Evolutionary conservation across 2,888 invertebrate genomes (phyloP).

Genomic region (Chloromyia formosa): DNA sequence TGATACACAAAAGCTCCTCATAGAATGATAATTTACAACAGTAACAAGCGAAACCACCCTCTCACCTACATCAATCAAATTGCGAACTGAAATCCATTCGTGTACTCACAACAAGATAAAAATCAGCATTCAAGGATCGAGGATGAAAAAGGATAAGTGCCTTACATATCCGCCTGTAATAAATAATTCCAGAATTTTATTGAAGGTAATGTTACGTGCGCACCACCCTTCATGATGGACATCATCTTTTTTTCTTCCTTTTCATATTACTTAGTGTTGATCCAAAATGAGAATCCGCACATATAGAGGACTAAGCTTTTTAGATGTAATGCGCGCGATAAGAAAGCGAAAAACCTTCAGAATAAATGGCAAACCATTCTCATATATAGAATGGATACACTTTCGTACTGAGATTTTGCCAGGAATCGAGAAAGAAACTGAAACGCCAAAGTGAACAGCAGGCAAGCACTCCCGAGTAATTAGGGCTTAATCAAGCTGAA

Average conservation of each 20-base stretch:
- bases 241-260: constrained; percentile 28
- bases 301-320: constrained; percentile 42
- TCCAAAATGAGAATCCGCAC: not conserved
- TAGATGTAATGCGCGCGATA: constrained; percentile 38
- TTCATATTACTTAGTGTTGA: constrained; percentile 30
- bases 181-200: constrained; percentile 50
- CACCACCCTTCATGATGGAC: constrained; percentile 35
- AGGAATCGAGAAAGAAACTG: not conserved
- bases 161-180: constrained; percentile 46
- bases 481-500: constrained; percentile 46
- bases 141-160: constrained; percentile 46
- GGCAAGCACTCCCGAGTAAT: constrained; percentile 35
- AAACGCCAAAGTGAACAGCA: not conserved
- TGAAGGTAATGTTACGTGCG: constrained; percentile 41
- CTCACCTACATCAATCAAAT: not conserved
- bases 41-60: too few species aligned
- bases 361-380: constrained; percentile 10
- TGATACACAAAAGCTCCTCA: too few species aligned
- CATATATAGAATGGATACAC: not conserved
- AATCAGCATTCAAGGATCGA: constrained; percentile 6
- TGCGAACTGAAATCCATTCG: not conserved
- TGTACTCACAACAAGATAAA: constrained; percentile 18
- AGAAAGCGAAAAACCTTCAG: constrained; percentile 12
- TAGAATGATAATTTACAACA: too few species aligned
- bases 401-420: not conserved